Conservation (phyloP, 2,888 invertebrate species). For the Galeopsomyia nigrocyanea region DNA sequence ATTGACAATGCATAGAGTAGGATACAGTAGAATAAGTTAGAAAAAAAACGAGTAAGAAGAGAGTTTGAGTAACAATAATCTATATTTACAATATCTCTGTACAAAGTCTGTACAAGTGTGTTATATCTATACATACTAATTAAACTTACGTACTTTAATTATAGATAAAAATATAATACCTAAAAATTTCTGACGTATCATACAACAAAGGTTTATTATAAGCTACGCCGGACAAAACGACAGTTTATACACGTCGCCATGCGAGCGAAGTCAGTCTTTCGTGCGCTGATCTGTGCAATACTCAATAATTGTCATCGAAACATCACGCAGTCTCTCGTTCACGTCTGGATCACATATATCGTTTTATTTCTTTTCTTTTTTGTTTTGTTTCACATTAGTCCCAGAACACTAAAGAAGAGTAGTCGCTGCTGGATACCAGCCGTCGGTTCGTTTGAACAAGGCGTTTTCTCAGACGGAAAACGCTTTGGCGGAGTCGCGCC, state of each 20-base stretch:
- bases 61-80: slow-evolving; percentile 38
- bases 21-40: not conserved
- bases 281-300: slow-evolving; percentile 40
- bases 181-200: slow-evolving; percentile 24
- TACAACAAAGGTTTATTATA: slow-evolving; percentile 26
- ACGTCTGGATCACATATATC: slow-evolving; percentile 8
- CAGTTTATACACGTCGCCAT: slow-evolving; percentile 29
- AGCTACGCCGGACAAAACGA: slow-evolving; percentile 7
- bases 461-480: not conserved
- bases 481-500: slow-evolving; percentile 15
- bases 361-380: not conserved
- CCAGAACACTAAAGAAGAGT: slow-evolving; percentile 8
- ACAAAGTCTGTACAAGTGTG: slow-evolving; percentile 24
- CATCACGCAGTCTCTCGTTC: slow-evolving; percentile 31
- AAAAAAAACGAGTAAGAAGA: not conserved
- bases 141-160: not conserved
- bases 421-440: slow-evolving; percentile 46
- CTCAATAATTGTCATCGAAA: slow-evolving; percentile 14
- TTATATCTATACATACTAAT: slow-evolving; percentile 23
- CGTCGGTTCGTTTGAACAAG: slow-evolving; percentile 4
- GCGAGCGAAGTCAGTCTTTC: slow-evolving; percentile 51
- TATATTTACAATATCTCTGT: slow-evolving; percentile 46
- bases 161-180: slow-evolving; percentile 43
- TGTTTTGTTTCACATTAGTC: not conserved
- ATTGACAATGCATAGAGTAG: not conserved